These are phyloP conservation scores for Cynocephalus volans DNA, from an alignment of 2,113 vertebrate species.

Conservation along the genomic window DNA sequence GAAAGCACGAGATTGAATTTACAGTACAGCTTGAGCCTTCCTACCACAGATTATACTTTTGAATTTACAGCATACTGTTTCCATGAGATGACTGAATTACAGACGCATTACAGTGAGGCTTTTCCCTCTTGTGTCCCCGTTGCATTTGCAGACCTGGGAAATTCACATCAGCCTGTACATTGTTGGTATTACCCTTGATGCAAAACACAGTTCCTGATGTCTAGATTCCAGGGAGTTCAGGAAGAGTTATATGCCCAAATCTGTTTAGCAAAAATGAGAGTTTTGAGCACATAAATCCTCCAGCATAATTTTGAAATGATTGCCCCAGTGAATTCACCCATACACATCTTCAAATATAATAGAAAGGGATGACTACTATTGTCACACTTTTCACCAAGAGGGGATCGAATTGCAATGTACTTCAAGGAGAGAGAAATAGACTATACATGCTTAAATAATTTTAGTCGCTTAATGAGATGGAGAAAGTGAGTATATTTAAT, in stretches of 20 bases:
- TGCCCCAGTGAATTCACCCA: slow-evolving; percentile 16
- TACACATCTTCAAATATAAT: slow-evolving; percentile 59
- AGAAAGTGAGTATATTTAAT: slow-evolving; percentile 22
- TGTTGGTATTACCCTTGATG: slow-evolving; percentile 46
- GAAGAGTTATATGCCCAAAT: slow-evolving; percentile 59
- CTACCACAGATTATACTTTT: slow-evolving; percentile 50
- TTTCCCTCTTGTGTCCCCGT: not conserved
- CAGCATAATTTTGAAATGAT: slow-evolving; percentile 46
- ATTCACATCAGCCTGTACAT: not conserved
- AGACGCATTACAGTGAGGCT: slow-evolving; percentile 20
- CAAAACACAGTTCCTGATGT: slow-evolving; percentile 30
- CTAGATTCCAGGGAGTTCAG: not conserved
- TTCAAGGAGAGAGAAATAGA: slow-evolving; percentile 38
- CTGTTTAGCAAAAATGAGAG: slow-evolving; percentile 41
- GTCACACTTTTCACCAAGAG: not conserved
- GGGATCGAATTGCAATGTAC: not conserved
- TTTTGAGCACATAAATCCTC: not conserved
- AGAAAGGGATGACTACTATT: slow-evolving; percentile 38
- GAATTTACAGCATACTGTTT: slow-evolving; percentile 67
- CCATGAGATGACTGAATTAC: slow-evolving; percentile 66
- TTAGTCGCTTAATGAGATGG: slow-evolving; percentile 10
- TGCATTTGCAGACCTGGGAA: not conserved
- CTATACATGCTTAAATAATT: slow-evolving; percentile 29
- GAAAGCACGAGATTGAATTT: slow-evolving; percentile 76
- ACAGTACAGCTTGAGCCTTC: slow-evolving; percentile 46